Conservation (phyloP, 2,113 vertebrate genomes). For the Phylloscopus whistleri region DNA sequence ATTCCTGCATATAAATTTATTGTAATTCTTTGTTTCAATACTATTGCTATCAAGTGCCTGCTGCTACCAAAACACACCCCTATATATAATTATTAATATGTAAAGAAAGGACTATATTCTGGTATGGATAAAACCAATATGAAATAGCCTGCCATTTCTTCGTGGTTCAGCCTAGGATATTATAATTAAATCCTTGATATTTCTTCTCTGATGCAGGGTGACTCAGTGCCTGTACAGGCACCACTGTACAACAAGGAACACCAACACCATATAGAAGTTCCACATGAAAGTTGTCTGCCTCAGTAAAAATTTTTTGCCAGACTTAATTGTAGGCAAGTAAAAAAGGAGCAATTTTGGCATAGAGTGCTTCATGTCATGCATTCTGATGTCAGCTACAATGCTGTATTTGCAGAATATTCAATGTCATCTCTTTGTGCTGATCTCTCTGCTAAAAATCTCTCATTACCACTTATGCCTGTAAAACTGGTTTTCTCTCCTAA, state of each 20-base stretch:
- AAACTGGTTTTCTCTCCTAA: background rate
- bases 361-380: background rate
- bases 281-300: background rate
- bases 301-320: background rate
- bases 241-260: background rate
- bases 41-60: background rate
- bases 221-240: background rate
- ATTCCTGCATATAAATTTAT: background rate
- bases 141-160: background rate
- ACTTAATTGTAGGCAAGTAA: background rate
- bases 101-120: background rate
- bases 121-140: background rate
- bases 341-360: background rate
- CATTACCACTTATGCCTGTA: conserved; percentile 8
- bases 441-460: background rate
- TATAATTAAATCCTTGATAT: background rate
- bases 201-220: background rate
- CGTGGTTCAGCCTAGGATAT: background rate
- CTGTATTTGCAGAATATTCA: conserved; percentile 31
- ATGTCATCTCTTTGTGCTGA: background rate
- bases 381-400: conserved; percentile 16
- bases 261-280: background rate
- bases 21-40: background rate
- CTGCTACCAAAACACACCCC: background rate
- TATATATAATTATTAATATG: background rate